Conservation (phyloP, 2,113 vertebrate species). For the Mesocricetus auratus region DNA sequence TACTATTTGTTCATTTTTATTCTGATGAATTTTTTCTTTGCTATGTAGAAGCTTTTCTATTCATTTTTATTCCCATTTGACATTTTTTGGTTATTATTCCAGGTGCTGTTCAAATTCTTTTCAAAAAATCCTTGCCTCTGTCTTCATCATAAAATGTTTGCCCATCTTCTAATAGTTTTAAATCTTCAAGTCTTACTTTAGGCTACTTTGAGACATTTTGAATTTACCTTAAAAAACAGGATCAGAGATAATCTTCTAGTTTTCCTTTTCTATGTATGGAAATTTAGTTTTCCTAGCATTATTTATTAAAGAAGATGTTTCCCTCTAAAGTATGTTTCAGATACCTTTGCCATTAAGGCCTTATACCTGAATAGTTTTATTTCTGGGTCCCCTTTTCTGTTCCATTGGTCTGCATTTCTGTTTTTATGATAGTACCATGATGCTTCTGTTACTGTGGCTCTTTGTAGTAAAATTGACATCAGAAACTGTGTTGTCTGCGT, state of each 20-base stretch:
- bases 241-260: neutral
- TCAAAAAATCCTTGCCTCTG: neutral
- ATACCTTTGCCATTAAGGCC: neutral
- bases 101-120: neutral
- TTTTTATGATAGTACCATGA: neutral
- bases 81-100: neutral
- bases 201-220: neutral
- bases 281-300: neutral
- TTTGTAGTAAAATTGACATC: neutral
- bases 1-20: neutral
- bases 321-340: neutral
- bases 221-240: neutral
- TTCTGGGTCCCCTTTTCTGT: neutral
- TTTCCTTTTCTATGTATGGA: neutral
- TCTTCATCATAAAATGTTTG: neutral
- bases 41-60: neutral
- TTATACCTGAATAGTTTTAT: neutral
- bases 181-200: neutral
- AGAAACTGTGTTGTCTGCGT: neutral
- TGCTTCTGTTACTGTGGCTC: neutral
- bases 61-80: neutral
- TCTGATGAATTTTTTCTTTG: neutral
- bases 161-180: neutral
- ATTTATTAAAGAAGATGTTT: neutral
- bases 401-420: neutral